phyloP scores from a whole-genome alignment of 2,797 vertebrate genomes.

The Molossus molossus region DNA sequence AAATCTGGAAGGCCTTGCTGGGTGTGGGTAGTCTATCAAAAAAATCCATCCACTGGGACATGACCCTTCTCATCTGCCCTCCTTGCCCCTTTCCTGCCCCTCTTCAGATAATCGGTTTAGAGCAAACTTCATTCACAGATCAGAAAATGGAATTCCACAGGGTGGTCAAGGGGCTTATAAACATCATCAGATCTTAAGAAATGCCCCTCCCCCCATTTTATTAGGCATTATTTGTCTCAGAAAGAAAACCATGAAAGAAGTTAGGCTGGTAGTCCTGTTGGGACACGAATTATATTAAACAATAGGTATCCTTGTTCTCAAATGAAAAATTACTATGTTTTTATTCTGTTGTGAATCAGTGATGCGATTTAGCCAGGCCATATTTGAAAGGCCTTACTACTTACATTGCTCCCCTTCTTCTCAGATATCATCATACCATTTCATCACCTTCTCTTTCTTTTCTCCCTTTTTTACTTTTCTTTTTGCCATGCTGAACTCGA shows the following conservation, averaged over 20 bases:
- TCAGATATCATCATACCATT: not conserved
- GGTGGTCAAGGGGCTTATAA: not conserved
- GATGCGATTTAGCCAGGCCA: not conserved
- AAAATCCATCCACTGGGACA: not conserved
- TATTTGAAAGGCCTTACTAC: not conserved
- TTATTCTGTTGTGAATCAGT: slow-evolving; percentile 26
- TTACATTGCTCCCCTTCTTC: not conserved
- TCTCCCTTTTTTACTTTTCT: not conserved
- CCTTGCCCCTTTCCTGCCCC: not conserved
- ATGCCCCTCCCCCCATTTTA: not conserved
- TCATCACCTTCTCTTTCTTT: not conserved
- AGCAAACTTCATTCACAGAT: not conserved
- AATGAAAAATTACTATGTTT: slow-evolving; percentile 36
- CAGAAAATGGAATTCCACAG: not conserved
- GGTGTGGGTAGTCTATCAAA: not conserved
- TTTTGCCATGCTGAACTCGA: not conserved
- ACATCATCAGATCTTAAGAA: not conserved
- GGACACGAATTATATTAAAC: slow-evolving; percentile 21
- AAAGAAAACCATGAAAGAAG: slow-evolving; percentile 71
- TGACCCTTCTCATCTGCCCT: not conserved
- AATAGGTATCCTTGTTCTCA: slow-evolving; percentile 54
- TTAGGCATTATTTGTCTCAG: not conserved
- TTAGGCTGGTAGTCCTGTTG: slow-evolving; percentile 19
- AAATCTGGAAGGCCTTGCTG: not conserved
- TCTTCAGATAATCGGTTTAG: slow-evolving; percentile 36